Percentiles rank a stretch among this genome's conserved stretches.
phyloP scores from a whole-genome alignment of 2,888 invertebrate species.

The Drosophila anomelani region DNA sequence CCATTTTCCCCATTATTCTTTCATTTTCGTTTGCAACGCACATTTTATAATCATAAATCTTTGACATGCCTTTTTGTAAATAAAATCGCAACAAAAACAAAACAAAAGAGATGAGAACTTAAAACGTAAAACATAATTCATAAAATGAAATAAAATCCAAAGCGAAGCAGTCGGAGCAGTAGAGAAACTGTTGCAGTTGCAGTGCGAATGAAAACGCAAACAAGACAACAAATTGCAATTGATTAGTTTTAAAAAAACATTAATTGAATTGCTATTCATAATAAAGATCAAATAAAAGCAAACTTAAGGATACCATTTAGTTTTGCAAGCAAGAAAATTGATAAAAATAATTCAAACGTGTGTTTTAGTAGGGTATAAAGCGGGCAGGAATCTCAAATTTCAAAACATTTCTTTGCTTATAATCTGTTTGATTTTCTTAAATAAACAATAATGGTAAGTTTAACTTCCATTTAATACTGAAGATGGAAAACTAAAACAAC shows the following conservation, averaged over 20 bases:
- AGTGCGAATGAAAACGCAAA: slow-evolving; percentile 38
- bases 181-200: slow-evolving; percentile 50
- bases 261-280: slow-evolving; percentile 72
- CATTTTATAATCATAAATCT: slow-evolving; percentile 39
- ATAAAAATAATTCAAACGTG: slow-evolving; percentile 25
- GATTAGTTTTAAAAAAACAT: slow-evolving; percentile 79
- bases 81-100: slow-evolving; percentile 56
- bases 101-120: slow-evolving; percentile 28
- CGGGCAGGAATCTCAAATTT: not conserved
- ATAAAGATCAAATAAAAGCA: slow-evolving; percentile 62
- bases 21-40: slow-evolving; percentile 38
- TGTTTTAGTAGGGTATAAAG: slow-evolving; percentile 42
- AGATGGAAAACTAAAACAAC: not conserved
- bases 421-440: not conserved
- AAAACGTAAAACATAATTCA: slow-evolving; percentile 56
- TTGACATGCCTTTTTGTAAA: slow-evolving; percentile 76
- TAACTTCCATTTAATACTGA: not conserved
- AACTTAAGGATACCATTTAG: slow-evolving; percentile 64
- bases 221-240: slow-evolving; percentile 60
- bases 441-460: not conserved
- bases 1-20: slow-evolving; percentile 1
- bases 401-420: not conserved
- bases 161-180: slow-evolving; percentile 29
- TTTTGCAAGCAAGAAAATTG: slow-evolving; percentile 74
- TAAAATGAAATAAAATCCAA: slow-evolving; percentile 70